Conservation (phyloP, 2,113 vertebrate genomes). For the Charadrius vociferus region DNA sequence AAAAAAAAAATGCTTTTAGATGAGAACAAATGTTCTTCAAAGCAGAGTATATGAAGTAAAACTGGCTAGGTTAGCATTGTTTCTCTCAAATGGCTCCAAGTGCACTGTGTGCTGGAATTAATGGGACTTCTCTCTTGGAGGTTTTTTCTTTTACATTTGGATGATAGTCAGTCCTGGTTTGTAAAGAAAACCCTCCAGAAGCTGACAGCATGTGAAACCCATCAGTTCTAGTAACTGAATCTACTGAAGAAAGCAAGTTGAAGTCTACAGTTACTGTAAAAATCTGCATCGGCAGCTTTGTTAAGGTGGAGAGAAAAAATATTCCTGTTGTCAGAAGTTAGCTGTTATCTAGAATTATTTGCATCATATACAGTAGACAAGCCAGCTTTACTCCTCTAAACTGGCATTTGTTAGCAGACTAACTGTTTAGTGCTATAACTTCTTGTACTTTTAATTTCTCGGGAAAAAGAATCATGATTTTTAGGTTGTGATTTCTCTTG, state of each 20-base stretch:
- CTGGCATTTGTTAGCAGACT: neutral
- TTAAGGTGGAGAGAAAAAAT: neutral
- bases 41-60: neutral
- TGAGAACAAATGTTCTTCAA: neutral
- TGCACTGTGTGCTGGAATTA: neutral
- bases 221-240: neutral
- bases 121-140: neutral
- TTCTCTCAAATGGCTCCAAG: neutral
- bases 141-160: neutral
- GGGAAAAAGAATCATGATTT: neutral
- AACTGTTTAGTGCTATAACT: neutral
- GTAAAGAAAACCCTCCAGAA: slow-evolving; percentile 5
- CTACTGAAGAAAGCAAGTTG: neutral
- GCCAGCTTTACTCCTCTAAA: neutral
- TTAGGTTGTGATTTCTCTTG: neutral
- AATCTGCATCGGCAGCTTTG: neutral
- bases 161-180: neutral
- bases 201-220: neutral
- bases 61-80: neutral
- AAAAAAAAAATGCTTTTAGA: neutral
- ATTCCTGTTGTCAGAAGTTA: neutral
- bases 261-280: neutral
- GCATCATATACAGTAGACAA: neutral
- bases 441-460: neutral
- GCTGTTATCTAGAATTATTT: neutral